Base-by-base conservation (phyloP, 2,113 vertebrate genomes). In the Callipepla californica region DNA sequence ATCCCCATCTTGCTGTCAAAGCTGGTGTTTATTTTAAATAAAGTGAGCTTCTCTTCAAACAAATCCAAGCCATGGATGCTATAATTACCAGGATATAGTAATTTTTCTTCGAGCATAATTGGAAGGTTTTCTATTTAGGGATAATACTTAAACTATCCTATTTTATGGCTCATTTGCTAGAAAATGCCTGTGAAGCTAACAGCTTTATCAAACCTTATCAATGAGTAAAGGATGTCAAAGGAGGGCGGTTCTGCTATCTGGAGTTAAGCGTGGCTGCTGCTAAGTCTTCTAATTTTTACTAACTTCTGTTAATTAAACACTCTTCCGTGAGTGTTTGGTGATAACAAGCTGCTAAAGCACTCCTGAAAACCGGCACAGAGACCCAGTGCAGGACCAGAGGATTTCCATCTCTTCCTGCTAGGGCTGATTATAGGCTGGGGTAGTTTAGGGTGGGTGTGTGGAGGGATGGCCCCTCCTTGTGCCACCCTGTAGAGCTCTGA, bases 81-180 rank as follows among this genome's bases (percentile, higher is more conserved):
- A 84, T 97, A 97, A 97, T 97, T 97, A 97, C 94, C 94, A 95
- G 79, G 76, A 87, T 92, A 68, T 34, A 83, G 89, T 91, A 92
- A 96, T 92, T 96, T 96, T 92, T 95, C 94, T 93, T 63, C 44
- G 4, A 86, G 82, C 62, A 4, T 87, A 96, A 97, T 97, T 88
- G 94, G 96, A 87, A 97, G 50, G 94, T 85, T 96, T 92, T 61
- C 48, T 85, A 36, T 94, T 96, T 91, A 75, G 82, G 94, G 82
- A 94, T 87, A 95, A 89, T 82, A 86, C 74, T 94, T 74, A 80
- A 89, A 57, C 84, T 40, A 94, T 63, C 87, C 92, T 93, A 96
- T 95, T 96, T 95, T 95, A 96, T 51, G 97, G 85, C 86, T 75
- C 91, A 95, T 94, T 96, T 92, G 63, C 85, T 68, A 50, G 95